A percentile compares a stretch with the other conserved stretches of the same genome.
Evolutionary conservation across 2,888 invertebrate genomes (phyloP).

Genomic region (Eupsilia transversa): DNA sequence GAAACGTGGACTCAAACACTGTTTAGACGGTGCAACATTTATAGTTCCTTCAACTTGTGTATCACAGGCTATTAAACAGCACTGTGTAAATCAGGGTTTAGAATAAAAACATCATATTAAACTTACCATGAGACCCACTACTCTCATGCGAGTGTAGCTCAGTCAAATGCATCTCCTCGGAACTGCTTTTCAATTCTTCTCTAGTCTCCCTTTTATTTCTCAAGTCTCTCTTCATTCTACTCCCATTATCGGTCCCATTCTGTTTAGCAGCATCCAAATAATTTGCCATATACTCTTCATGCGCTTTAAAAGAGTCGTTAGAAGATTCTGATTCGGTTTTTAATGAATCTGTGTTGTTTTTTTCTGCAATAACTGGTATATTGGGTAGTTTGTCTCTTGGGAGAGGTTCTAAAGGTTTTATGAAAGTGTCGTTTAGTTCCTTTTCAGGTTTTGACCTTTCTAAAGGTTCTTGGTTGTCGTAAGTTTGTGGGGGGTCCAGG

Average conservation of each 20-base stretch:
- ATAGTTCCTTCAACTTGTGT: too few relatives aligned
- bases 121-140: conserved; percentile 72
- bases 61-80: too few relatives aligned
- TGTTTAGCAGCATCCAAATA: conserved; percentile 78
- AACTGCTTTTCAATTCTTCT: conserved; percentile 75
- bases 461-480: conserved; percentile 84
- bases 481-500: conserved; percentile 83
- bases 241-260: conserved; percentile 74
- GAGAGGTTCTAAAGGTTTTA: conserved; percentile 74
- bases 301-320: conserved; percentile 78
- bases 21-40: too few relatives aligned
- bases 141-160: conserved; percentile 70
- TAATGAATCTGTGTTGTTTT: conserved; percentile 76
- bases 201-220: conserved; percentile 75
- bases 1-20: too few relatives aligned
- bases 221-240: conserved; percentile 67
- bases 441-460: conserved; percentile 82
- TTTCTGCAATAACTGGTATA: conserved; percentile 80
- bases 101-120: not conserved
- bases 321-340: conserved; percentile 66
- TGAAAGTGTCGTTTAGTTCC: conserved; percentile 82
- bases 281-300: conserved; percentile 82
- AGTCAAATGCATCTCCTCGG: conserved; percentile 79
- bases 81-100: too few relatives aligned
- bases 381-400: conserved; percentile 78